Evolutionary conservation across 1,140 invertebrate species (phyloP), one percentile per base, ranked within the genome.

Genomic region (Drosophila rhopaloa): DNA sequence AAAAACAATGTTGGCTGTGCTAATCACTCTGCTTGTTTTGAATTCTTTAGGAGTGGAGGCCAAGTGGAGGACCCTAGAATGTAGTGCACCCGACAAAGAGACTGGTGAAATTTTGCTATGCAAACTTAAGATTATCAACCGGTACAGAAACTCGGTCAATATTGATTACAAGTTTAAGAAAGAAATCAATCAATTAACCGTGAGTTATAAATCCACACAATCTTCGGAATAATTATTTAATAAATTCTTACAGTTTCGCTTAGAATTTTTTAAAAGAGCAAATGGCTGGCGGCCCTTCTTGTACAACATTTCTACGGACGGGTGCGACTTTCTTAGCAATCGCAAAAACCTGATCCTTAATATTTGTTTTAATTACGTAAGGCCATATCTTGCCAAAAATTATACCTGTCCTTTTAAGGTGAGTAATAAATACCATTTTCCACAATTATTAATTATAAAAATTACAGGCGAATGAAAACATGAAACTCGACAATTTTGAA

Each of bases 231-330:
- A 13, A 13, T 24, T 47, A 13, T 13, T 27, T 1, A n/a, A 27
- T 3, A 11, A 51, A 35, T 16, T 11, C 27, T 4, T 0, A 5
- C n/a, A 61, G 47, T 1, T 41, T 14, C 59, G 59, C 47, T 5
- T 61, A 13, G 46, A 61, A 27, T 29, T 29, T 8, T 61, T 61
- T 29, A 61, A 61, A 32, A 35, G 59, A 4, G 46, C 38, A 3
- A 61, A 51, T 32, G 59, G 59, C 0, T 61, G 59, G 59, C 13
- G 47, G 4, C 59, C 59, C 0, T 61, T 61, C 10, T 37, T 61
- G 2, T 61, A 61, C 7, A 61, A 61, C 19, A 11, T 47, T 9
- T 50, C 37, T 43, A 27, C 37, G 27, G 51, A 61, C 4, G 51
- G 13, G 37, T 61, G 59, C 24, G 24, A 37, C 4, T 61, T 51